phyloP scores from a whole-genome alignment of 2,888 invertebrate genomes.

The Xylota sylvarum region DNA sequence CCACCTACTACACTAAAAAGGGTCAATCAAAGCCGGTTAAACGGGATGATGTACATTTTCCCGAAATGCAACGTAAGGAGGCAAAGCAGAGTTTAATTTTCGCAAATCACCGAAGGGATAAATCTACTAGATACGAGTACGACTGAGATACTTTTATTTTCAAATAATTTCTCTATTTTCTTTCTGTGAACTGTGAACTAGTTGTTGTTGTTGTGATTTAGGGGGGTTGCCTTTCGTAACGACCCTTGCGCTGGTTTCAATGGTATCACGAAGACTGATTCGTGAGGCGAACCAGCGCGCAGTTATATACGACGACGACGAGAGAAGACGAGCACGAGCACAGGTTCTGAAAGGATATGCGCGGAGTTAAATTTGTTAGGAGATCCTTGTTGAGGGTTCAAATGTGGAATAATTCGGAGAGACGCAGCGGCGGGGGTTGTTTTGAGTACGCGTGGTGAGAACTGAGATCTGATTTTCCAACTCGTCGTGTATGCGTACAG shows the following conservation, averaged over 20 bases:
- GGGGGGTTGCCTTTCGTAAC: constrained; percentile 57
- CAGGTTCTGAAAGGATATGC: constrained; percentile 70
- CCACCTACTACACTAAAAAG: constrained; percentile 39
- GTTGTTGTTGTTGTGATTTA: constrained; percentile 71
- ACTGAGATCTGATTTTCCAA: constrained; percentile 62
- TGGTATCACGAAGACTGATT: constrained; percentile 75
- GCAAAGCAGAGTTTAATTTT: constrained; percentile 30
- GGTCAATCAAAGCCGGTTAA: constrained; percentile 65
- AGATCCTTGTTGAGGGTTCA: constrained; percentile 61
- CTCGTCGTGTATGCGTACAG: constrained; percentile 43
- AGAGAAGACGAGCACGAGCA: constrained; percentile 67
- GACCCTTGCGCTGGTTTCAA: constrained; percentile 73
- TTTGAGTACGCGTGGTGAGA: constrained; percentile 76
- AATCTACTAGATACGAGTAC: constrained; percentile 27
- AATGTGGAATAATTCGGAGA: constrained; percentile 21
- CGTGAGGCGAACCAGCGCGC: constrained; percentile 73
- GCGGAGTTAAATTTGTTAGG: constrained; percentile 74
- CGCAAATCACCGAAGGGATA: constrained; percentile 52
- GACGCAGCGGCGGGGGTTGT: constrained; percentile 45
- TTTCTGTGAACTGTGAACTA: constrained; percentile 52
- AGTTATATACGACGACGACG: constrained; percentile 66
- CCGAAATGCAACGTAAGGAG: constrained; percentile 45
- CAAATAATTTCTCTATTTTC: constrained; percentile 50
- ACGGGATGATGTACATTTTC: constrained; percentile 43
- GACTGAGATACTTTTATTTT: constrained; percentile 51